Percentiles rank a stretch among this genome's conserved stretches.
phyloP scores from a whole-genome alignment of 1,140 invertebrate species.

The Araneus ventricosus region DNA sequence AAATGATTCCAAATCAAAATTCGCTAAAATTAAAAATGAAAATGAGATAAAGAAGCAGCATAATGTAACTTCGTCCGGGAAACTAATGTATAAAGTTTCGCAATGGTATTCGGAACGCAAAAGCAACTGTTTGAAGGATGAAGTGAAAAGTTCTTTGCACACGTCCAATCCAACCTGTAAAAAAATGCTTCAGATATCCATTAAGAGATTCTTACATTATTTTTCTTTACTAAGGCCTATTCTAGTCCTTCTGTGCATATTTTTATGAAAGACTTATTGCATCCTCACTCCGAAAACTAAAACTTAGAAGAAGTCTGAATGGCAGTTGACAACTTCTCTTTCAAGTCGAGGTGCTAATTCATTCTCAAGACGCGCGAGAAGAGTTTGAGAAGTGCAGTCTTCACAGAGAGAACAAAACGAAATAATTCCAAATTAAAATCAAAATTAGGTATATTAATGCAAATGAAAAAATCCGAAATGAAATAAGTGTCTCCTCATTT shows the following conservation, averaged over 20 bases:
- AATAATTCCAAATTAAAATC: conserved; percentile 59
- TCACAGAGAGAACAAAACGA: background rate
- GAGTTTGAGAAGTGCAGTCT: background rate
- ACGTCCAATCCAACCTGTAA: no score
- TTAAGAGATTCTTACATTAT: no score
- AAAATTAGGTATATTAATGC: conserved; percentile 33
- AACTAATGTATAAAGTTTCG: no score
- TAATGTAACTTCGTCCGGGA: no score
- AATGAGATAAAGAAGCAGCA: no score
- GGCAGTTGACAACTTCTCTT: background rate
- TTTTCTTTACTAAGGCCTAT: background rate
- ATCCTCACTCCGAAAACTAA: background rate
- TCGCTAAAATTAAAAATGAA: no score
- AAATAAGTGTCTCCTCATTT: conserved; percentile 38
- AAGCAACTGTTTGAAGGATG: background rate
- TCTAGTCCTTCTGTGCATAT: background rate
- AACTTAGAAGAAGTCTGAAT: background rate
- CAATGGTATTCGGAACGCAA: no score
- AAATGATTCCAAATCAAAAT: no score
- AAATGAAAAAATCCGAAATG: conserved; percentile 15
- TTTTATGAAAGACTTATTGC: background rate
- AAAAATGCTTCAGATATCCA: no score
- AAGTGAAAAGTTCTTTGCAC: background rate
- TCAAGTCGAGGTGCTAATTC: conserved; percentile 24
- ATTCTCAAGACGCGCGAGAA: conserved; percentile 4